These are phyloP conservation scores for Lordiphosa mommai DNA, from an alignment of 1,140 invertebrate genomes.

Conservation along the genomic window DNA sequence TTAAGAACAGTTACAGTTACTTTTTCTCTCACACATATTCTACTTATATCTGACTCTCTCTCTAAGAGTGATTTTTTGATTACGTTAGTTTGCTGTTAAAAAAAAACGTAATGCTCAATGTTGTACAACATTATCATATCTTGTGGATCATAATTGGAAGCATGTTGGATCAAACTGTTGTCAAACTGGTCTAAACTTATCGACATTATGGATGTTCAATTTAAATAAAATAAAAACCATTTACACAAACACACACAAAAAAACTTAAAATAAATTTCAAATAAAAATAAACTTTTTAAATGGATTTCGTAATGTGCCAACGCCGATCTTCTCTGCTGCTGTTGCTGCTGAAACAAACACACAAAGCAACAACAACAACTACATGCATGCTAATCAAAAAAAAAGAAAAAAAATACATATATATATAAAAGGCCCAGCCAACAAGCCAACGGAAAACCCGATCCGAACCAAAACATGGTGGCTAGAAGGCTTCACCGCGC, in stretches of 20 bases:
- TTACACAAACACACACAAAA: too few relatives aligned
- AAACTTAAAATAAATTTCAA: constrained; percentile 43
- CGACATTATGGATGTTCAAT: neutral
- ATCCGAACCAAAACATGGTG: constrained; percentile 25
- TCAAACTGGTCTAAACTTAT: too few relatives aligned
- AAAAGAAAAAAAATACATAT: constrained; percentile 34
- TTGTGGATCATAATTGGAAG: too few relatives aligned
- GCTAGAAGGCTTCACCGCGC: constrained; percentile 29
- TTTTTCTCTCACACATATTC: too few relatives aligned
- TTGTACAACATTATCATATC: too few relatives aligned
- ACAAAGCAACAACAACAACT: constrained; percentile 15
- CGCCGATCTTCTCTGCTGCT: constrained; percentile 50
- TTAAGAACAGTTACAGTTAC: too few relatives aligned
- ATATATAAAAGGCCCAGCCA: constrained; percentile 43
- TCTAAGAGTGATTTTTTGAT: too few relatives aligned
- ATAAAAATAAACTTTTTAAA: constrained; percentile 43
- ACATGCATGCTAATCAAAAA: constrained; percentile 62
- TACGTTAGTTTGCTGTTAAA: too few relatives aligned
- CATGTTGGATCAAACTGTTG: too few relatives aligned
- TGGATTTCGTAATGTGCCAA: constrained; percentile 12
- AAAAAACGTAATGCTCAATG: too few relatives aligned
- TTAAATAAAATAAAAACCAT: constrained; percentile 3
- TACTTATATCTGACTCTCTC: too few relatives aligned
- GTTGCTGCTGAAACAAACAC: neutral
- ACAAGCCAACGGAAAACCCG: constrained; percentile 51